Evolutionary conservation across 2,113 vertebrate genomes (phyloP), one percentile per base, ranked within the genome.

Genomic region (Nibea albiflora): DNA sequence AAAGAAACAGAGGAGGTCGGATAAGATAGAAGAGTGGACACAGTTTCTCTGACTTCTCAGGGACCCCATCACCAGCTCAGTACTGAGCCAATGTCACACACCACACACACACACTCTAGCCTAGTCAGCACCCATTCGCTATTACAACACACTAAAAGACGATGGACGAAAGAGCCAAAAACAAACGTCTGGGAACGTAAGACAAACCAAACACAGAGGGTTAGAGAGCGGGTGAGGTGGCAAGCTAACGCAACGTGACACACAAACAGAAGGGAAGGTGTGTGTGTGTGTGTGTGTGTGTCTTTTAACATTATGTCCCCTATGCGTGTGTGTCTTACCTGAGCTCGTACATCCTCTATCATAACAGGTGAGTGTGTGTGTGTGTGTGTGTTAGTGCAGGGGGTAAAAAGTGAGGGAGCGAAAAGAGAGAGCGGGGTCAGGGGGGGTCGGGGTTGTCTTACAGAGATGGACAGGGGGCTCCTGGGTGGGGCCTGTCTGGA

Each of bases 401-500:
- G 58, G 57, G 58, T 52, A 14, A 39, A 14, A 46, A 14, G 44
- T 12, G 17, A 5, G 54, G 42, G 31, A 5, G 63, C 2, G 11
- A 24, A 50, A 46, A 46, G 12, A 46, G 12, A 22, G 12, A 22
- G 74, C 62, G 81, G 80, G 90, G 91, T 7, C 5, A 5, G 88
- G n/a, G n/a, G n/a, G n/a, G n/a, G n/a, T n/a, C n/a, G n/a, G n/a
- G n/a, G 78, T 89, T 91, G 76, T 94, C 95, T 95, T 95, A 95
- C 94, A 87, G 93, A 94, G 92, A 93, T 93, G 90, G 92, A 92
- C 88, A 94, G 91, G 90, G 94, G 94, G 88, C 94, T 95, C 93
- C 94, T 94, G 92, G 93, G 93, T 87, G 92, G 89, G 90, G 93
- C 93, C 90, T 94, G 93, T 89, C 94, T 94, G 93, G 94, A 93